Percentiles rank a stretch among this genome's conserved stretches.
Evolutionary conservation across 92 coral and sea anemone species (phyloP).

Genomic region (Epizoanthus rinbou): DNA sequence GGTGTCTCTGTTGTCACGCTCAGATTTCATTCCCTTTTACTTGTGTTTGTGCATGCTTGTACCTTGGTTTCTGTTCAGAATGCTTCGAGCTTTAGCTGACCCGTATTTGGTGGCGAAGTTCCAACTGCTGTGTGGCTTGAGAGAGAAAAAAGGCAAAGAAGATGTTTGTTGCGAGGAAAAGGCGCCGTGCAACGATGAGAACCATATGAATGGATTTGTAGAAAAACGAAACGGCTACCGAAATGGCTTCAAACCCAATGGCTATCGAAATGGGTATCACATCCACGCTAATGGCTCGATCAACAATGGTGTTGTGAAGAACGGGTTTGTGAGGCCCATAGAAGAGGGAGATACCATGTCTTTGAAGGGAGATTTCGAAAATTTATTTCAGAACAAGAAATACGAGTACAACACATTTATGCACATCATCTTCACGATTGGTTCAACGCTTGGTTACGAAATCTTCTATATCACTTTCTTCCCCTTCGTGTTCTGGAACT

Average conservation of each 20-base stretch:
- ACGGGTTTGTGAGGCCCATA: constrained; percentile 55
- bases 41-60: background rate
- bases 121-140: constrained; percentile 84
- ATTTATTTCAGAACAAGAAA: constrained; percentile 22
- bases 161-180: background rate
- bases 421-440: constrained; percentile 78
- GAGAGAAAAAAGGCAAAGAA: constrained; percentile 53
- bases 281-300: constrained; percentile 30
- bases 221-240: constrained; percentile 34
- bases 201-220: constrained; percentile 53
- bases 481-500: constrained; percentile 93
- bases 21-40: background rate
- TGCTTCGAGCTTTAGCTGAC: constrained; percentile 91
- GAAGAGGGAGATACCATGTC: constrained; percentile 43
- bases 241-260: constrained; percentile 26
- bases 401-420: constrained; percentile 76
- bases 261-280: constrained; percentile 50
- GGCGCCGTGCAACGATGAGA: constrained; percentile 45
- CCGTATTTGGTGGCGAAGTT: constrained; percentile 82
- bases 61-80: constrained; percentile 24
- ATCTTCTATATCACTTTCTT: constrained; percentile 83
- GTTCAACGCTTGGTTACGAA: constrained; percentile 94
- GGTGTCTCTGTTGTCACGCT: constrained; percentile 34
- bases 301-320: constrained; percentile 45
- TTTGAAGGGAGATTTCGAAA: constrained; percentile 39